Evolutionary conservation across 23 tunicate species (phyloP).

Genomic region (Ascidia mentula): DNA sequence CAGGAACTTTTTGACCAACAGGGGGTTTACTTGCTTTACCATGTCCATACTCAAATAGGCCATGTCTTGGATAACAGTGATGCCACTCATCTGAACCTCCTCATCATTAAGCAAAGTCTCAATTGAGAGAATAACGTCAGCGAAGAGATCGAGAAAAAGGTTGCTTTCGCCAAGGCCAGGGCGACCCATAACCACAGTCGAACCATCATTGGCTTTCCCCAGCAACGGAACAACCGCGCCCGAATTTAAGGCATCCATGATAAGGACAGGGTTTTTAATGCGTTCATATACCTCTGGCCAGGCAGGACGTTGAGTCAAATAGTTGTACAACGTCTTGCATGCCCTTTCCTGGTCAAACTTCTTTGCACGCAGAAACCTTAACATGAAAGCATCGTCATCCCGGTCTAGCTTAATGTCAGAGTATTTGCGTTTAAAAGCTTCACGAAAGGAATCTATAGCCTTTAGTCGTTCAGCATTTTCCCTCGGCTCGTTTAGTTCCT

Average conservation of each 20-base stretch:
- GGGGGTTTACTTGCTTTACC: slow-evolving; percentile 68
- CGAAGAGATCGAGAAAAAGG: slow-evolving; percentile 34
- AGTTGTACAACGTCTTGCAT: slow-evolving; percentile 34
- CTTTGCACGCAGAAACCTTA: slow-evolving; percentile 57
- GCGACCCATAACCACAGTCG: slow-evolving; percentile 33
- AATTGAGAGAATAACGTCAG: slow-evolving; percentile 25
- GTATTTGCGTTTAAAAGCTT: neutral
- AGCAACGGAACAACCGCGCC: slow-evolving; percentile 7
- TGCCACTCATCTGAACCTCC: slow-evolving; percentile 11
- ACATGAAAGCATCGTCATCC: slow-evolving; percentile 26
- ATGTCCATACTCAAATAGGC: slow-evolving; percentile 69
- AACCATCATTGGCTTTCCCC: slow-evolving; percentile 34
- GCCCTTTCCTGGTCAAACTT: slow-evolving; percentile 61
- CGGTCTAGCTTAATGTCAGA: slow-evolving; percentile 11
- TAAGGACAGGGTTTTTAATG: slow-evolving; percentile 29
- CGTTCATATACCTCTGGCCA: slow-evolving; percentile 46
- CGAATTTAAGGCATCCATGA: slow-evolving; percentile 14
- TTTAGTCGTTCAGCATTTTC: slow-evolving; percentile 36
- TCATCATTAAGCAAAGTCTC: slow-evolving; percentile 33
- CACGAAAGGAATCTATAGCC: slow-evolving; percentile 33
- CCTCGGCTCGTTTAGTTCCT: slow-evolving; percentile 58
- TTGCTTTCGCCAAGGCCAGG: slow-evolving; percentile 43
- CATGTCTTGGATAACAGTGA: slow-evolving; percentile 74
- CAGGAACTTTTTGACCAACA: slow-evolving; percentile 36
- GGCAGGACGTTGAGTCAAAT: slow-evolving; percentile 7